Conservation (phyloP, 2,888 invertebrate species). For the Amiota communis region DNA sequence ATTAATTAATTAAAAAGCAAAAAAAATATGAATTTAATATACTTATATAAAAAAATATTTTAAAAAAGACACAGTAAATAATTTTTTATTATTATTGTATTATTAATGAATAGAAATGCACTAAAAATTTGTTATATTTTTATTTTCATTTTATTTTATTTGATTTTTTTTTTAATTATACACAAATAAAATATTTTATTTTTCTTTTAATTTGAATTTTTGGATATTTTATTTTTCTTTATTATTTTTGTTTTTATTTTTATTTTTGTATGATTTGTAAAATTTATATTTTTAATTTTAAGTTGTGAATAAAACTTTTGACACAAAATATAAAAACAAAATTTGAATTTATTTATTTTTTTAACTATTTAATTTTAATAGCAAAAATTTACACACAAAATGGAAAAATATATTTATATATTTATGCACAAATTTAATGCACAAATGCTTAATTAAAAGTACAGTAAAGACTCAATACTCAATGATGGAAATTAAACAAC, state of each 20-base stretch:
- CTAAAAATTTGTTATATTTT: slow-evolving; percentile 23
- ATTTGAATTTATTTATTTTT: slow-evolving; percentile 3
- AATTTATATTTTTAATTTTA: slow-evolving; percentile 12
- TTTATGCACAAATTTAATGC: slow-evolving; percentile 17
- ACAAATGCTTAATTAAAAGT: slow-evolving; percentile 1
- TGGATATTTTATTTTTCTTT: slow-evolving; percentile 28
- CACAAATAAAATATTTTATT: slow-evolving; percentile 24
- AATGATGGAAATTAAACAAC: background rate
- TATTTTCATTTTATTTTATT: slow-evolving; percentile 36
- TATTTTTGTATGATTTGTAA: slow-evolving; percentile 43
- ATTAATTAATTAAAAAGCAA: background rate
- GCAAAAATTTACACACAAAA: background rate
- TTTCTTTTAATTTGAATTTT: slow-evolving; percentile 38
- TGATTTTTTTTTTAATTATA: slow-evolving; percentile 36
- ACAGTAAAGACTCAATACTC: slow-evolving; percentile 3
- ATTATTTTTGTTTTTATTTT: slow-evolving; percentile 36
- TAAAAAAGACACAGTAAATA: slow-evolving; percentile 26
- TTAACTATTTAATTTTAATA: background rate
- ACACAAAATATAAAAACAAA: slow-evolving; percentile 3
- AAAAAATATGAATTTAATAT: slow-evolving; percentile 27
- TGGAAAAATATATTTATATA: slow-evolving; percentile 2
- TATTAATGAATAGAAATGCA: slow-evolving; percentile 8
- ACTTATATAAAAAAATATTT: slow-evolving; percentile 19
- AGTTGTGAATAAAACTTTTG: slow-evolving; percentile 27
- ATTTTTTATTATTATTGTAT: slow-evolving; percentile 31